phyloP scores from a whole-genome alignment of 2,888 invertebrate genomes.

The Yponomeuta plumbellus region DNA sequence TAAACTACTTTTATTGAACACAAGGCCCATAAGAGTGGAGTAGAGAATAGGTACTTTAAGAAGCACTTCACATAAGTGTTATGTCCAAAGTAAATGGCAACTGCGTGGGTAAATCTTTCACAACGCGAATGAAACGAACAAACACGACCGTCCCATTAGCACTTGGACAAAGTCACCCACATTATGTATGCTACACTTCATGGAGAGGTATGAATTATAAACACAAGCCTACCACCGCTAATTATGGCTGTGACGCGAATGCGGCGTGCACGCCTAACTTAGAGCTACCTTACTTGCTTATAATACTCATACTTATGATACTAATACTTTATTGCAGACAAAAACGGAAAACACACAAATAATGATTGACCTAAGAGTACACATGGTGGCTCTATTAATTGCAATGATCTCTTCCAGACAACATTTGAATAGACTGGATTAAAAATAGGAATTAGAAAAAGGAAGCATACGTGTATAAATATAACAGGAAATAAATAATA shows the following conservation, averaged over 20 bases:
- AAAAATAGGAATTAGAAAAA: no score
- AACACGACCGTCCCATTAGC: not conserved
- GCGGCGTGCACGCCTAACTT: not conserved
- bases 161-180: not conserved
- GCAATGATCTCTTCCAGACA: no score
- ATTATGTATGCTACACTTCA: not conserved
- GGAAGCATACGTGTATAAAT: no score
- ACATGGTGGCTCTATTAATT: no score
- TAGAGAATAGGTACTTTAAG: no score
- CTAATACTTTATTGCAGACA: not conserved
- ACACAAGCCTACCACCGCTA: not conserved
- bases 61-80: no score
- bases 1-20: no score
- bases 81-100: not conserved
- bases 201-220: not conserved
- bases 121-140: not conserved
- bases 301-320: not conserved
- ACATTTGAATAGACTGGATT: no score
- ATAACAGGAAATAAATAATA: no score
- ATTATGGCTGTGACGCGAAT: slow-evolving; percentile 1
- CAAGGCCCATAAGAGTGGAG: no score
- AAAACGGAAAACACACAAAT: not conserved
- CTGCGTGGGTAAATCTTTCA: not conserved
- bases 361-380: no score
- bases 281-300: not conserved